Conservation (phyloP, 2,888 invertebrate species). For the Stenotaenia linearis region DNA sequence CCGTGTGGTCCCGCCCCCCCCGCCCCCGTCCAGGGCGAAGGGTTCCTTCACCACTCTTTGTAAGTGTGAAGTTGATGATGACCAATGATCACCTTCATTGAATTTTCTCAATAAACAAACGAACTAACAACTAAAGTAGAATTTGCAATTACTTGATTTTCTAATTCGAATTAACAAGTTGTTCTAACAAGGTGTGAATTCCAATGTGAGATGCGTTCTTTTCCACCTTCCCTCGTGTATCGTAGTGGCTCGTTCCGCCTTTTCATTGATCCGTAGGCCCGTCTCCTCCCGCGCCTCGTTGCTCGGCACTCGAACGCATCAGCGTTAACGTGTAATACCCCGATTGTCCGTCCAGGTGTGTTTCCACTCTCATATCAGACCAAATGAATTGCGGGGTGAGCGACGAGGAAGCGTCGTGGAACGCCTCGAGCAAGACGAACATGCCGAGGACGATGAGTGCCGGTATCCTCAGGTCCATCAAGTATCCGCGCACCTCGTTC, state of each 20-base stretch:
- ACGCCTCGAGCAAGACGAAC: background rate
- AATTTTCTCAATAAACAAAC: background rate
- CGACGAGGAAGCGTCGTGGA: background rate
- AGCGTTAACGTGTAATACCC: background rate
- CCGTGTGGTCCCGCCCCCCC: conserved; percentile 5
- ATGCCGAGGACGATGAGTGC: conserved; percentile 63
- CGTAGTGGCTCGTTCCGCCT: background rate
- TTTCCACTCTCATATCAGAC: background rate
- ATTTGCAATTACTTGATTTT: too few relatives aligned
- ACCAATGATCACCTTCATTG: background rate
- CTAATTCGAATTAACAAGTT: too few relatives aligned
- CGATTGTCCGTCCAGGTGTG: background rate
- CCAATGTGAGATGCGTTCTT: background rate
- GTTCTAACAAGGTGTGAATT: background rate
- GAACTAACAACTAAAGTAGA: background rate
- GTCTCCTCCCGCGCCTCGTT: background rate
- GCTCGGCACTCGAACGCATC: background rate
- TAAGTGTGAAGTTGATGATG: conserved; percentile 24
- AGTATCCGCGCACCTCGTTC: conserved; percentile 68
- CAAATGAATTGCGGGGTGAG: background rate
- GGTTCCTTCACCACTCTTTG: background rate
- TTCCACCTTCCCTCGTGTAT: background rate
- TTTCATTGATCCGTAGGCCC: background rate
- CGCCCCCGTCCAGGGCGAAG: background rate
- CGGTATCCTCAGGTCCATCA: conserved; percentile 63